phyloP scores from a whole-genome alignment of 2,797 vertebrate genomes.

The Geotrypetes seraphini region DNA sequence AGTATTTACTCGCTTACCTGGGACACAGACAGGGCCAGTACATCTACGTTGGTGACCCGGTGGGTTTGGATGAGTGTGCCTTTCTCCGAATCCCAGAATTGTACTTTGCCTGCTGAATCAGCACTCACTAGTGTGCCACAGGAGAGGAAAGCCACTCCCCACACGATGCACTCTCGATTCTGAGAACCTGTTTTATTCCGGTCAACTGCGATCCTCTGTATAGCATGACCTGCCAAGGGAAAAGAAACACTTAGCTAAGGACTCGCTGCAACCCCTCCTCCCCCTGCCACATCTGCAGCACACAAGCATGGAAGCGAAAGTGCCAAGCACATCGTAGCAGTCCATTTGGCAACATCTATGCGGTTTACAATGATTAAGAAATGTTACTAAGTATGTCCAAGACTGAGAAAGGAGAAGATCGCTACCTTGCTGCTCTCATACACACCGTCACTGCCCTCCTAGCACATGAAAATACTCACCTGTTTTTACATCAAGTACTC shows the following conservation, averaged over 20 bases:
- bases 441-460: too few species aligned
- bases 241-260: too few species aligned
- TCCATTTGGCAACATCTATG: too few species aligned
- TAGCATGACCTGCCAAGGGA: slow-evolving; percentile 55
- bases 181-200: slow-evolving; percentile 32
- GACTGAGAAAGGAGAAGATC: too few species aligned
- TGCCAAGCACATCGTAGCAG: too few species aligned
- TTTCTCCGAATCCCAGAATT: slow-evolving; percentile 77
- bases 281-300: too few species aligned
- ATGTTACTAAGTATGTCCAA: too few species aligned
- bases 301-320: too few species aligned
- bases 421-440: too few species aligned
- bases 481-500: slow-evolving; percentile 61
- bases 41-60: slow-evolving; percentile 65
- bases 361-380: too few species aligned
- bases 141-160: slow-evolving; percentile 71
- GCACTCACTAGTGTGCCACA: slow-evolving; percentile 68
- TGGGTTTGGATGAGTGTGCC: slow-evolving; percentile 70
- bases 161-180: slow-evolving; percentile 68
- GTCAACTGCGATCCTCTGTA: slow-evolving; percentile 70
- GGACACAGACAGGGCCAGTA: slow-evolving; percentile 62
- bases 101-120: slow-evolving; percentile 81
- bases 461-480: slow-evolving; percentile 48
- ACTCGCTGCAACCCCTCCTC: too few species aligned
- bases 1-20: too few species aligned